These are phyloP conservation scores for Vultur gryphus DNA, from an alignment of 2,797 vertebrate genomes.

Conservation along the genomic window DNA sequence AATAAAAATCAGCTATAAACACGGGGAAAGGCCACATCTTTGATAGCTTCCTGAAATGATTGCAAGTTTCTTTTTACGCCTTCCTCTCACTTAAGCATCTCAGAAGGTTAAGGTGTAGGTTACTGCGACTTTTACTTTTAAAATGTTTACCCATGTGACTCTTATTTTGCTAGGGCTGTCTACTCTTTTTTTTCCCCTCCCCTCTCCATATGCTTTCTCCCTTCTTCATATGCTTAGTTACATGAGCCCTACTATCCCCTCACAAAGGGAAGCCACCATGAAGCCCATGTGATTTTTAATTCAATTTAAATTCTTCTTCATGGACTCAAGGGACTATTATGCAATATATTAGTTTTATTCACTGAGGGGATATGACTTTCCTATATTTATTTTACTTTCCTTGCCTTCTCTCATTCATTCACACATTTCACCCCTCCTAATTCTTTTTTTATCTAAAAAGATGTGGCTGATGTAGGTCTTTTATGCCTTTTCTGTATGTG, in stretches of 20 bases:
- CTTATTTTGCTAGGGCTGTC: not conserved
- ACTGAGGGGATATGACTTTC: not conserved
- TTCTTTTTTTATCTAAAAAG: not conserved
- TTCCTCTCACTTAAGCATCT: not conserved
- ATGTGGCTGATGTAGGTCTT: not conserved
- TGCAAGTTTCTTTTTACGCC: not conserved
- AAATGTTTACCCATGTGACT: not conserved
- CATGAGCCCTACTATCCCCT: not conserved
- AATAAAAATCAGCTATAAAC: constrained; percentile 36
- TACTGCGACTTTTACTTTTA: not conserved
- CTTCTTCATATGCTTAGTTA: not conserved
- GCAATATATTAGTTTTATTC: not conserved
- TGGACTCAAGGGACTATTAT: not conserved
- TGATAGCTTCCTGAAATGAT: not conserved
- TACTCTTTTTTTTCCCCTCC: not conserved
- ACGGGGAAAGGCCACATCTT: not conserved
- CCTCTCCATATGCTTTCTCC: not conserved
- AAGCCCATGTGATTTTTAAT: not conserved
- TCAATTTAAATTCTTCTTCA: not conserved
- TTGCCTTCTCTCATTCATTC: not conserved
- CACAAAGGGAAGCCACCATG: not conserved
- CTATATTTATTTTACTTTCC: not conserved
- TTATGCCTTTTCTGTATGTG: constrained; percentile 10
- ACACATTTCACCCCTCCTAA: not conserved
- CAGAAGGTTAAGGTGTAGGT: not conserved